phyloP scores from a whole-genome alignment of 2,113 vertebrate species.

The Osmerus mordax region DNA sequence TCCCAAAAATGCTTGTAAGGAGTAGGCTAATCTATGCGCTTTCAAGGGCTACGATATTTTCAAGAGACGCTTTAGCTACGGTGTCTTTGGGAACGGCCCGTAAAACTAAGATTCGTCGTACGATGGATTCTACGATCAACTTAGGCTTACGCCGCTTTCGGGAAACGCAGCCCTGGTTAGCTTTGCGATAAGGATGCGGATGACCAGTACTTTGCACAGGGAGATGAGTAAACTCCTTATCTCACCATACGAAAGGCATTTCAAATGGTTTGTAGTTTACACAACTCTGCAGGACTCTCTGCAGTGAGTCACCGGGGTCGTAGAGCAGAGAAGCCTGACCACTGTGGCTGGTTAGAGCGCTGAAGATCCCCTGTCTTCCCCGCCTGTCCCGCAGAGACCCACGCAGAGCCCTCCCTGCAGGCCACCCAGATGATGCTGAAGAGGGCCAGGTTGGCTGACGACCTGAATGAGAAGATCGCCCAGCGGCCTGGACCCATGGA shows the following conservation, averaged over 20 bases:
- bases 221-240: too few species aligned
- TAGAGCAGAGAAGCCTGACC: slow-evolving; percentile 17
- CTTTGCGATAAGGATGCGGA: not conserved
- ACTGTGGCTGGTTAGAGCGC: slow-evolving; percentile 24
- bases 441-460: slow-evolving; percentile 87
- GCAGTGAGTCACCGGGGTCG: not conserved
- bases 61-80: too few species aligned
- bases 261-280: too few species aligned
- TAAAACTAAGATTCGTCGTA: too few species aligned
- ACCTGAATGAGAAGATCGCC: slow-evolving; percentile 95
- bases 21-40: too few species aligned
- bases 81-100: too few species aligned
- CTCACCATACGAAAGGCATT: too few species aligned
- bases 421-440: slow-evolving; percentile 97
- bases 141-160: too few species aligned
- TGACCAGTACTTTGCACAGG: slow-evolving; percentile 15
- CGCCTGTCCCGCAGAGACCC: slow-evolving; percentile 77
- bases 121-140: too few species aligned
- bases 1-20: too few species aligned
- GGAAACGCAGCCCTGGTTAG: not conserved
- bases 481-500: slow-evolving; percentile 95
- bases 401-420: slow-evolving; percentile 88
- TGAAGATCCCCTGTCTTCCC: slow-evolving; percentile 23
- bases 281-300: not conserved
- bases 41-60: too few species aligned